Base-by-base conservation (phyloP, 2,113 vertebrate species). In the Stercorarius parasiticus region DNA sequence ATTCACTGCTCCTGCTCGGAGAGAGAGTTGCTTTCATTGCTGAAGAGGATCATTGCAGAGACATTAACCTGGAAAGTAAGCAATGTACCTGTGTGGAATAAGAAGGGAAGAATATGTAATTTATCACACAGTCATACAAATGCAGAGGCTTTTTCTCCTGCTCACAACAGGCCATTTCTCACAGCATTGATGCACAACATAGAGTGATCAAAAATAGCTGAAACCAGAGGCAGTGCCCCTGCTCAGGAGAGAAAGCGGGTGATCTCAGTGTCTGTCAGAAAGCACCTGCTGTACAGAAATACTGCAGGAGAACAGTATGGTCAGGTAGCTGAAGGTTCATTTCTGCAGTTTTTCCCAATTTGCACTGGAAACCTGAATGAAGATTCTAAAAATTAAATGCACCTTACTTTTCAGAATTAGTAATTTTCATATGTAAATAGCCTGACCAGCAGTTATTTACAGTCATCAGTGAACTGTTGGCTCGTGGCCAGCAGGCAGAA, bases 81-180 rank as follows among this genome's bases (percentile, higher is more conserved):
- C 1, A 1, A 1, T 23, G 20, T 62, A 34, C 34, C 8, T 2
- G 5, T 26, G 11, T 73, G 59, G 53, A 53, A 38, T 29, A 15
- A 53, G 34, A 52, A 32, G 36, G 49, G 76, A n/a, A n/a, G 76
- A n/a, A 32, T 27, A 59, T 12, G 15, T 36, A 26, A 18, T 47
- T 52, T 56, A 40, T 69, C 32, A 29, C 21, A 27, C 17, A 42
- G 18, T 30, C 29, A 50, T 26, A 69, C 11, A 55, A 76, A 43
- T 5, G 25, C 25, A 50, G 40, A 32, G 45, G 40, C 29, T 78
- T 25, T 40, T 53, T 42, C 64, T 65, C 22, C 71, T 61, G 26
- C 38, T 77, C 34, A 23, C 15, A 40, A 6, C 1, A 4, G 66
- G 59, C 27, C 22, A 7, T 49, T 53, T 62, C 76, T 81, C 25